Percentiles rank a stretch among this genome's conserved stretches.
phyloP scores from a whole-genome alignment of 2,888 invertebrate species.

The Caenorhabditis drosophilae region DNA sequence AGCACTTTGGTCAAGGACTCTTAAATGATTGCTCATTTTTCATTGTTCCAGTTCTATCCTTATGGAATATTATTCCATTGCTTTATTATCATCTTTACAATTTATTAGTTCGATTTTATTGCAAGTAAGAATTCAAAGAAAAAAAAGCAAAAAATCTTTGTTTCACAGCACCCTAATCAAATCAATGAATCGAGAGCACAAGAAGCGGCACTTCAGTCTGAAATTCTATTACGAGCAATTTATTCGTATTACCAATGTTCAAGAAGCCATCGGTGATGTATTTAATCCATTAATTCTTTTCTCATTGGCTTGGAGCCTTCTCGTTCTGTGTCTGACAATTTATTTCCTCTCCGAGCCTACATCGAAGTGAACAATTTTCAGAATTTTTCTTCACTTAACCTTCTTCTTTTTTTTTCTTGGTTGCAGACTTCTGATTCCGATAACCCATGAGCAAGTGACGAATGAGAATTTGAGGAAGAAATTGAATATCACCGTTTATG shows the following conservation, averaged over 20 bases:
- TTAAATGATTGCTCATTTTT: conserved; percentile 46
- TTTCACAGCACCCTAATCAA: conserved; percentile 54
- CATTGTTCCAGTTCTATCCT: conserved; percentile 59
- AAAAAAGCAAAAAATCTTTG: conserved; percentile 4
- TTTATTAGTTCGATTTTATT: conserved; percentile 47
- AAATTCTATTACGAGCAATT: conserved; percentile 67
- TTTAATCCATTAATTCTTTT: conserved; percentile 65
- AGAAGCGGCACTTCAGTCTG: conserved; percentile 54
- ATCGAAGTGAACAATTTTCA: conserved; percentile 47
- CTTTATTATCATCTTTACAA: conserved; percentile 63
- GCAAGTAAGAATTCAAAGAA: conserved; percentile 13
- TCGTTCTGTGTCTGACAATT: conserved; percentile 61
- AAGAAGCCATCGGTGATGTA: conserved; percentile 61
- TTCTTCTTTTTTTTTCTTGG: no score
- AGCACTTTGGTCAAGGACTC: conserved; percentile 22
- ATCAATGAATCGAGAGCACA: conserved; percentile 60
- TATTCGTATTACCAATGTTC: conserved; percentile 59
- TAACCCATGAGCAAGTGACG: conserved; percentile 54
- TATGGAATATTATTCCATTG: conserved; percentile 64
- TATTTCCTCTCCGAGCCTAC: conserved; percentile 63
- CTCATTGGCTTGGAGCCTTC: conserved; percentile 62
- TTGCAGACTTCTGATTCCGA: conserved; percentile 47
- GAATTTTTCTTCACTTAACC: no score
- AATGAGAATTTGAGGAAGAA: conserved; percentile 35
- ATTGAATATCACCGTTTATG: conserved; percentile 54